These are phyloP conservation scores for Chroicocephalus ridibundus DNA, from an alignment of 2,113 vertebrate species.

Conservation along the genomic window DNA sequence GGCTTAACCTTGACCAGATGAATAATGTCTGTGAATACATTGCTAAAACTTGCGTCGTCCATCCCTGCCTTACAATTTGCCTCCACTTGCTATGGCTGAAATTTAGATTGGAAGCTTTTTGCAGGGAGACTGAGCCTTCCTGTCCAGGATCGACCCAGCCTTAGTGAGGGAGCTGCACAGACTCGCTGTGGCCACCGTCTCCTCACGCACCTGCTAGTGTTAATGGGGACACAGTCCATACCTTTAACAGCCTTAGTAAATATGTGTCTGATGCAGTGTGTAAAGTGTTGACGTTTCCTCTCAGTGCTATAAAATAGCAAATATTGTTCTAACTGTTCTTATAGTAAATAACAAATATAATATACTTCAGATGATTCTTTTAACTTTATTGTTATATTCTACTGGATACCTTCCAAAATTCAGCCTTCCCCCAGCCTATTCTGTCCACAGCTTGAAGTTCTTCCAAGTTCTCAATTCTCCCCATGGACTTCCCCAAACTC, in stretches of 20 bases:
- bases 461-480: background rate
- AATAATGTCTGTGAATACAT: background rate
- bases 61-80: background rate
- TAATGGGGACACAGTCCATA: accelerated
- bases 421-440: background rate
- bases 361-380: background rate
- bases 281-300: background rate
- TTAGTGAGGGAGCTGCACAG: background rate
- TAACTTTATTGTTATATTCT: background rate
- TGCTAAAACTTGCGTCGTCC: background rate
- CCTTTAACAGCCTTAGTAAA: background rate
- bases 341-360: background rate
- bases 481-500: background rate
- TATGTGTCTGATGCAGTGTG: background rate
- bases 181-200: accelerated
- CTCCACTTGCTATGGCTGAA: background rate
- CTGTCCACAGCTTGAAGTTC: background rate
- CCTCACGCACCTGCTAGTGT: accelerated
- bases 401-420: background rate
- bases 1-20: background rate
- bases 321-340: background rate
- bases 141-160: accelerated
- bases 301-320: background rate
- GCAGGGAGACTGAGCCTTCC: background rate
- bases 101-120: background rate